phyloP scores from a whole-genome alignment of 1,140 invertebrate species.

The Sweltsa coloradensis region DNA sequence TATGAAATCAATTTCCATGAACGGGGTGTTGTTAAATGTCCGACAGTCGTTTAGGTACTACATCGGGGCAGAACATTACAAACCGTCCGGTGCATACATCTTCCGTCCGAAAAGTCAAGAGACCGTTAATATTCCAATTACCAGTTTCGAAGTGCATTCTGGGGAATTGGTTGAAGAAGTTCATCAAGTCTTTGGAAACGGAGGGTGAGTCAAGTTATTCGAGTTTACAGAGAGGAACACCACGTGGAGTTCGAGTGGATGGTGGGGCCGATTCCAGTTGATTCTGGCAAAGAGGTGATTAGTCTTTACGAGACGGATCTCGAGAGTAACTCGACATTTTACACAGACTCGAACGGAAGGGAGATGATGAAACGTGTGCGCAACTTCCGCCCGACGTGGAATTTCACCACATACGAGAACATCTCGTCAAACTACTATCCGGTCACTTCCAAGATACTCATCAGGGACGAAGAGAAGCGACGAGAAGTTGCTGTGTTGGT shows the following conservation, averaged over 20 bases:
- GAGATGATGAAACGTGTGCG: slow-evolving; percentile 47
- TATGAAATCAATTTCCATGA: slow-evolving; percentile 22
- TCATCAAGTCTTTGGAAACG: slow-evolving; percentile 43
- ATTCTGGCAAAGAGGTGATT: slow-evolving; percentile 43
- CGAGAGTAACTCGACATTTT: slow-evolving; percentile 37
- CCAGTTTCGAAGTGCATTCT: background rate
- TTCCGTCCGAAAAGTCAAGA: slow-evolving; percentile 41
- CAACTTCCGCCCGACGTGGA: slow-evolving; percentile 64
- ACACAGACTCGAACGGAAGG: slow-evolving; percentile 58
- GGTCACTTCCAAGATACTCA: slow-evolving; percentile 67
- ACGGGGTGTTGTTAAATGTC: slow-evolving; percentile 24
- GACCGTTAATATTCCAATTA: slow-evolving; percentile 15
- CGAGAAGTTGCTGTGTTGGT: slow-evolving; percentile 55
- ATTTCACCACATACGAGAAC: slow-evolving; percentile 37
- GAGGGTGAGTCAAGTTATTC: slow-evolving; percentile 49
- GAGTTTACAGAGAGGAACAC: slow-evolving; percentile 44
- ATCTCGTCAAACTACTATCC: slow-evolving; percentile 89
- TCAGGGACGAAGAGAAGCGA: slow-evolving; percentile 40
- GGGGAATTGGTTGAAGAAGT: slow-evolving; percentile 42
- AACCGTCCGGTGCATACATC: slow-evolving; percentile 49
- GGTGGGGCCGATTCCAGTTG: slow-evolving; percentile 75
- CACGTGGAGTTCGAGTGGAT: slow-evolving; percentile 84
- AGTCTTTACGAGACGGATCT: slow-evolving; percentile 33
- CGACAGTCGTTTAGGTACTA: slow-evolving; percentile 43
- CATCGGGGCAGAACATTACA: too few relatives aligned